These are phyloP conservation scores for Notothenia coriiceps DNA, from an alignment of 2,113 vertebrate species.

Conservation along the genomic window DNA sequence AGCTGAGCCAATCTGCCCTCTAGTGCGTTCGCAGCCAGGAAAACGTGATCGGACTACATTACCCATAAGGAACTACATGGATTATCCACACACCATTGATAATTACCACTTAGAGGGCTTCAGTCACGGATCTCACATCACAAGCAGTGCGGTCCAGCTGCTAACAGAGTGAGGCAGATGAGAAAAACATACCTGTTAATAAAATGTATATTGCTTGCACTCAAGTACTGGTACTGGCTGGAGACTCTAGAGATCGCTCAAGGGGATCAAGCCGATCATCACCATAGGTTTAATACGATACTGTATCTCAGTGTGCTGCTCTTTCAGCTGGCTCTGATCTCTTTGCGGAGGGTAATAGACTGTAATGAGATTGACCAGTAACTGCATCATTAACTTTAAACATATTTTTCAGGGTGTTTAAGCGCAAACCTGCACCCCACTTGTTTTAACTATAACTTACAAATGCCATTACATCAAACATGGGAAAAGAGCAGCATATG, in stretches of 20 bases:
- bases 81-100: slow-evolving; percentile 55
- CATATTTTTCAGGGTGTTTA: slow-evolving; percentile 13
- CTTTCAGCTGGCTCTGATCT: slow-evolving; percentile 43
- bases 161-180: slow-evolving; percentile 20
- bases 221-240: neutral
- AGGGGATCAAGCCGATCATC: neutral
- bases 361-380: slow-evolving; percentile 31
- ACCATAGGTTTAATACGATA: slow-evolving; percentile 1
- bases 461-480: neutral
- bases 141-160: slow-evolving; percentile 14
- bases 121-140: slow-evolving; percentile 46
- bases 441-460: neutral
- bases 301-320: slow-evolving; percentile 4
- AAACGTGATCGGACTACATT: slow-evolving; percentile 65
- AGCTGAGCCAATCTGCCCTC: slow-evolving; percentile 42
- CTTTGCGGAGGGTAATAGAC: slow-evolving; percentile 1
- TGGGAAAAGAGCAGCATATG: too few species aligned
- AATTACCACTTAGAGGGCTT: slow-evolving; percentile 63
- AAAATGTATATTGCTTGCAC: slow-evolving; percentile 13
- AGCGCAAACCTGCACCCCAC: neutral
- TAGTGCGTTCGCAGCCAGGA: slow-evolving; percentile 43
- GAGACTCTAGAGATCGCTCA: neutral
- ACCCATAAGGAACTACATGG: slow-evolving; percentile 43
- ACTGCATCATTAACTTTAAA: slow-evolving; percentile 38
- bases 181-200: slow-evolving; percentile 33